Evolutionary conservation across 1,140 invertebrate species (phyloP).

Genomic region (Heliconius eleuchia): DNA sequence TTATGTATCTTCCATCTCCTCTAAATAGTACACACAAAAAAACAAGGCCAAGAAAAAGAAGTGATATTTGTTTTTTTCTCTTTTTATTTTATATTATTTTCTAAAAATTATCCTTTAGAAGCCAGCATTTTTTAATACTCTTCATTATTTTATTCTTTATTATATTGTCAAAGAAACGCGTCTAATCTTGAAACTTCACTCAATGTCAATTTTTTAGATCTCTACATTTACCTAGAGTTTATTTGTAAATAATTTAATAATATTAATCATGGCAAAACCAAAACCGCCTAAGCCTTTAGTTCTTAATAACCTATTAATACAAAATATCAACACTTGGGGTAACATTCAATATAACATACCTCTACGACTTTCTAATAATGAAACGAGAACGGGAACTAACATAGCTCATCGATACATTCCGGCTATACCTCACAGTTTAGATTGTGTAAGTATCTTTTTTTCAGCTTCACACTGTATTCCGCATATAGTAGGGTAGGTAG

Average conservation of each 20-base stretch:
- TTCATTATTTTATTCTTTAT: not conserved
- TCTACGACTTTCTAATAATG: constrained; percentile 63
- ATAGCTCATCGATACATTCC: constrained; percentile 73
- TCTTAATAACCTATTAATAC: constrained; percentile 64
- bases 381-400: constrained; percentile 63
- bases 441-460: constrained; percentile 56
- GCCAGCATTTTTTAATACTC: no score
- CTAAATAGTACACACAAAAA: no score
- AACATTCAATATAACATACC: constrained; percentile 78
- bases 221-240: constrained; percentile 30
- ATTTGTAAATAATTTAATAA: constrained; percentile 32
- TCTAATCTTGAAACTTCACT: constrained; percentile 10
- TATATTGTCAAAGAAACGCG: not conserved
- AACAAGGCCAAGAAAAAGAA: no score
- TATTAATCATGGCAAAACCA: constrained; percentile 36
- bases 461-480: not conserved
- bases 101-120: no score
- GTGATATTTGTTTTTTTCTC: no score
- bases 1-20: not conserved
- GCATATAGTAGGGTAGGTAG: not conserved
- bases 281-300: constrained; percentile 49
- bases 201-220: constrained; percentile 26
- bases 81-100: no score
- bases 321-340: constrained; percentile 76
- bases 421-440: constrained; percentile 57